Evolutionary conservation across 2,113 vertebrate species (phyloP).

Genomic region (Ginglymostoma cirratum): DNA sequence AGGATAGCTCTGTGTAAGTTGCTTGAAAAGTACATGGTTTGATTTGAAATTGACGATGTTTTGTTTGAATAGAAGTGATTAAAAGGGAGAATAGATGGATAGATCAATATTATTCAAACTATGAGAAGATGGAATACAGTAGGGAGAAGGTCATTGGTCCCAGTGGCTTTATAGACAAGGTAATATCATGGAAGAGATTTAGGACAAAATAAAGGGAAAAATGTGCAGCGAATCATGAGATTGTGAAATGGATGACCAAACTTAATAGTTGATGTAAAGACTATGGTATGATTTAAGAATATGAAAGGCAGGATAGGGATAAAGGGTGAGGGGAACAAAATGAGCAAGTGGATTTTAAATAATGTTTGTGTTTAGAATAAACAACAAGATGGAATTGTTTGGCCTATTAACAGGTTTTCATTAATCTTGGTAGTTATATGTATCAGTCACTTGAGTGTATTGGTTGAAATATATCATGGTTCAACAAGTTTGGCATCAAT

Average conservation of each 20-base stretch:
- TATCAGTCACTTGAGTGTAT: not conserved
- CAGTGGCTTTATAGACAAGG: too few relatives aligned
- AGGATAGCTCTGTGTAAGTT: not conserved
- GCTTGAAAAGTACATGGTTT: not conserved
- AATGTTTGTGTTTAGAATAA: not conserved
- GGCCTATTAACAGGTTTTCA: not conserved
- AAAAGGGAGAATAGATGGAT: too few relatives aligned
- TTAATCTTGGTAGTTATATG: not conserved
- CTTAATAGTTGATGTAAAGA: not conserved
- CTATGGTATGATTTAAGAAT: not conserved
- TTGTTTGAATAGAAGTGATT: not conserved
- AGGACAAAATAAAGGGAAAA: too few relatives aligned
- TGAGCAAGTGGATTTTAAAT: not conserved
- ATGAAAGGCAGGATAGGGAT: not conserved
- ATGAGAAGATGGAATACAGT: not conserved
- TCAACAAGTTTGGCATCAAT: constrained; percentile 12
- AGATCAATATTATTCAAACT: not conserved
- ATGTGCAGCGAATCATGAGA: not conserved
- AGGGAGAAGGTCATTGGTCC: not conserved
- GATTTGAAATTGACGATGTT: not conserved
- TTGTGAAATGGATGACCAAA: not conserved
- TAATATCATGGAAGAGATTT: too few relatives aligned
- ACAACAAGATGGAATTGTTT: not conserved
- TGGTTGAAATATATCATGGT: not conserved
- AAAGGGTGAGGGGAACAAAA: not conserved